phyloP scores from a whole-genome alignment of 2,113 vertebrate species.

The Microtus richardsoni region DNA sequence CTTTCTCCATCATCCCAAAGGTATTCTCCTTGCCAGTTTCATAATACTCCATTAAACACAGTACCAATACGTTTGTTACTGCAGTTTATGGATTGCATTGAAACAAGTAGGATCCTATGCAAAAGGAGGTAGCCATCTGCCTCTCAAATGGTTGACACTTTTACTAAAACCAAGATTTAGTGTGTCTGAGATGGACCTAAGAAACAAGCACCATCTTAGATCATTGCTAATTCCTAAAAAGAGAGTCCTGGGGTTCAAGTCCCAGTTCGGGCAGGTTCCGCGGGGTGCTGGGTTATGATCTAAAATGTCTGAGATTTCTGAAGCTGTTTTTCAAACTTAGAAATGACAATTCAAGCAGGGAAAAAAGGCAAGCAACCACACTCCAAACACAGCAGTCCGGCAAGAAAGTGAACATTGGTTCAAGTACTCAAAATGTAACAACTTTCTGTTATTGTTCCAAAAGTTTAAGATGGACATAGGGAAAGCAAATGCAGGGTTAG shows the following conservation, averaged over 20 bases:
- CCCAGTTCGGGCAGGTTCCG: neutral
- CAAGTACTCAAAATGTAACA: constrained; percentile 31
- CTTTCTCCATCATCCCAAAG: constrained; percentile 32
- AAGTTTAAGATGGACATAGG: neutral
- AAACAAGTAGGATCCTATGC: neutral
- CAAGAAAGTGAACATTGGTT: neutral
- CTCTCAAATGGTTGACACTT: constrained; percentile 3
- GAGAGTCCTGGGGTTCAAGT: neutral
- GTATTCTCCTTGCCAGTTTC: neutral
- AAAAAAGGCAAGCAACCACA: neutral
- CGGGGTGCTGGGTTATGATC: neutral
- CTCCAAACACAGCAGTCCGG: neutral
- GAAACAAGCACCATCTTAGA: neutral
- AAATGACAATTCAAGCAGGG: neutral
- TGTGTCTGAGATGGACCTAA: neutral
- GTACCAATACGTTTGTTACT: neutral
- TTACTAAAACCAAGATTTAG: constrained; percentile 21
- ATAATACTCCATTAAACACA: neutral
- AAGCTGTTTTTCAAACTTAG: neutral
- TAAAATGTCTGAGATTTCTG: neutral
- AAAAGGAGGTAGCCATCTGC: neutral
- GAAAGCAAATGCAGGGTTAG: neutral
- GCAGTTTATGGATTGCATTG: no score
- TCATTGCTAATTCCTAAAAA: neutral
- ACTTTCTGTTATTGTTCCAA: neutral